Percentiles rank a stretch among this genome's conserved stretches.
Evolutionary conservation across 53 echinoderm and acorn worm species (phyloP).

Genomic region (Antedon mediterranea): DNA sequence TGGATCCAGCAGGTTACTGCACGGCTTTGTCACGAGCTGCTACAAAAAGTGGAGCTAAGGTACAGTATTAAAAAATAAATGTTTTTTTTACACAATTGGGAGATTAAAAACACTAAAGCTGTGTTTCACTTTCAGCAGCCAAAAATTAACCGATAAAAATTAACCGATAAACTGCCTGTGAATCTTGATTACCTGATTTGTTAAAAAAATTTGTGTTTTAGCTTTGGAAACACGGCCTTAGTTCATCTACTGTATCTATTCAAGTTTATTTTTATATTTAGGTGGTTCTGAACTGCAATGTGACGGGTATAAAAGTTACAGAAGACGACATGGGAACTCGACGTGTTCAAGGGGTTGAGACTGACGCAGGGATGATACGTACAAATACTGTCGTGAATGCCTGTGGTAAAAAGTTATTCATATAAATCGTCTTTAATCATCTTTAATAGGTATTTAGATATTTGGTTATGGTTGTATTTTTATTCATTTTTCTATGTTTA

Average conservation of each 20-base stretch:
- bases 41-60: conserved; percentile 69
- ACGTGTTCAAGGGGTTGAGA: conserved; percentile 70
- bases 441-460: background rate
- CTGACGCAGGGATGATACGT: conserved; percentile 60
- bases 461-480: background rate
- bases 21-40: conserved; percentile 65
- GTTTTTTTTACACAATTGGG: too few relatives aligned
- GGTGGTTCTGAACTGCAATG: conserved; percentile 62
- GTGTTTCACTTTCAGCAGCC: too few relatives aligned
- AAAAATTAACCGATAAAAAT: too few relatives aligned
- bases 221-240: too few relatives aligned
- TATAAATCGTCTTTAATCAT: background rate
- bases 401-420: conserved; percentile 32
- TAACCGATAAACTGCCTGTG: too few relatives aligned
- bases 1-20: conserved; percentile 92
- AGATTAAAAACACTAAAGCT: too few relatives aligned
- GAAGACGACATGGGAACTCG: conserved; percentile 60
- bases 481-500: too few relatives aligned
- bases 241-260: too few relatives aligned
- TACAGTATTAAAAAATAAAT: too few relatives aligned
- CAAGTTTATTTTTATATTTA: conserved; percentile 13
- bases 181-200: too few relatives aligned
- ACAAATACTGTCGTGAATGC: conserved; percentile 59
- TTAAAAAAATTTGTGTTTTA: too few relatives aligned
- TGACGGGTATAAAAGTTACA: conserved; percentile 54